Evolutionary conservation across 2,113 vertebrate species (phyloP).

Genomic region (Dromiciops gliroides): DNA sequence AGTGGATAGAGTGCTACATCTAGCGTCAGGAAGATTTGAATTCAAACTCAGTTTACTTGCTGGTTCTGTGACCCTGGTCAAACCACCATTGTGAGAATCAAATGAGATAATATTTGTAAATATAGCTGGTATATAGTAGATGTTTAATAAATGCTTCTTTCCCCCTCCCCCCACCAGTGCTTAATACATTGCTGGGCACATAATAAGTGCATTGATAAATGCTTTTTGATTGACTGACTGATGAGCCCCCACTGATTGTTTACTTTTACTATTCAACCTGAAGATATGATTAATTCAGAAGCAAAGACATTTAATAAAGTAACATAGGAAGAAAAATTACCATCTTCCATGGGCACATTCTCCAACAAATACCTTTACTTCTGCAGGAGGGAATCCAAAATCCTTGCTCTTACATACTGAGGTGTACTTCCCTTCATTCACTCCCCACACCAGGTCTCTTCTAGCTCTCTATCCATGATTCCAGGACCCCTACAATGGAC

Average conservation of each 20-base stretch:
- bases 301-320: no score
- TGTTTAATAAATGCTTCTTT: neutral
- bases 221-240: neutral
- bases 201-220: neutral
- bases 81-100: neutral
- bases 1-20: neutral
- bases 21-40: neutral
- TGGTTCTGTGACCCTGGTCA: neutral
- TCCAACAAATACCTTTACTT: no score
- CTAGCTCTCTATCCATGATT: no score
- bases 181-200: neutral
- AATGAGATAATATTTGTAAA: neutral
- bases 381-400: no score
- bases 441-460: no score
- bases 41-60: neutral
- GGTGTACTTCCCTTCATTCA: no score
- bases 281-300: no score
- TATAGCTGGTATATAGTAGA: neutral
- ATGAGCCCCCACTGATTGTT: neutral
- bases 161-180: neutral
- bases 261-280: neutral
- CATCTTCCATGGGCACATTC: no score
- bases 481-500: no score
- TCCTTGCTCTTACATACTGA: no score
- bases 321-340: no score